Base-by-base conservation (phyloP, 2,113 vertebrate genomes). In the Typhlomys cinereus region DNA sequence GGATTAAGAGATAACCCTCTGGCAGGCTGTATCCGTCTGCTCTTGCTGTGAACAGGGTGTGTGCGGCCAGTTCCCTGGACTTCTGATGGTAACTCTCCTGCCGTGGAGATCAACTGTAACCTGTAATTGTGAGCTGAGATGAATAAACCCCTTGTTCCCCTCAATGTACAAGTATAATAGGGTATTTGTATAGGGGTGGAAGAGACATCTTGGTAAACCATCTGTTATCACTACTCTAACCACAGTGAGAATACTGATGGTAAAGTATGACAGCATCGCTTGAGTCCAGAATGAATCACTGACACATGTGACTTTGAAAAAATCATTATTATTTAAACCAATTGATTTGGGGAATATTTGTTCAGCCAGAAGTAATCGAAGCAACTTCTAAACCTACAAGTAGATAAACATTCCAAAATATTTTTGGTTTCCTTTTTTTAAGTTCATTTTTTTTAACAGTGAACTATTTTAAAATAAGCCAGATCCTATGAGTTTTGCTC, bases 291-390 rank as follows among this genome's bases (percentile, higher is more conserved):
- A 50, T 18, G 13, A 27, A 62, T 1, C n/a, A 27, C 54, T 67
- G 59, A 57, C 29, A 57, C 27, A 7, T 44, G 74, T 10, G 12
- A 21, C 0, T 34, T 17, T 75, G 67, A 52, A 71, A 9, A 71
- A 71, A 71, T 73, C 29, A 81, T 57, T n/a, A 61, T 13, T 36
- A 23, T 50, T 14, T 36, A 57, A 71, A 39, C 13, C 21, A 41
- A 52, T 41, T 29, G 80, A 46, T 48, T 81, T 66, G 4, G 31
- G 44, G 39, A 71, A 69, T 5, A 57, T 36, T 11, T 11, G 14
- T 70, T 85, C 17, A 69, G n/a, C 29, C 76, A 80, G 90, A 92
- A 13, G 66, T 84, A 91, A 90, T 20, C 41, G 57, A 75, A 91
- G 67, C 36, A 70, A 84, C 31, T 87, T 75, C 81, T 84, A 52